Base-by-base conservation (phyloP, 1,140 invertebrate species). In the Marisa cornuarietis region DNA sequence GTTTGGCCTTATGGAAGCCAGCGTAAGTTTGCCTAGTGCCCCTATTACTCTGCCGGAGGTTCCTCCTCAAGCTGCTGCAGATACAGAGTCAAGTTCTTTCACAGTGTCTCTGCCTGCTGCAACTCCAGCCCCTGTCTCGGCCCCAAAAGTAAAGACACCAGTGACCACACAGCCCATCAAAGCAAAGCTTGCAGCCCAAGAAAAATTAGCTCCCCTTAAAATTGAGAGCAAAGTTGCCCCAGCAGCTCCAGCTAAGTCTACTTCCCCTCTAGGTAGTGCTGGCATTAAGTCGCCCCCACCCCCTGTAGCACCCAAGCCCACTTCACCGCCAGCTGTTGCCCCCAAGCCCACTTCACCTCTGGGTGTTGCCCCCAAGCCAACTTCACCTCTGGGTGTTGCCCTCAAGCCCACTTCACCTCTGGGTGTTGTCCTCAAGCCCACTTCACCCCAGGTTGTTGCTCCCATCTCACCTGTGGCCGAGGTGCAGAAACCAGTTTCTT, bases 291-390 rank as follows among this genome's bases (percentile, higher is more conserved):
- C 82, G 9, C 13, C 68, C 20, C 76, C 79, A 7, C 79, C 79
- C 4, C 52, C 76, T 76, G 78, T 74, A 11, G 24, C 73, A 7
- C 58, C 73, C 66, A 75, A 76, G n/a, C 76, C 76, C 11, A n/a
- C 75, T 11, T 76, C 74, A 18, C 42, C 74, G 6, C 52, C 26
- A 9, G 74, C 16, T 24, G 31, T 79, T 18, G 24, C 73, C 68
- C 73, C 73, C 22, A 79, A 75, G 49, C 79, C 82, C 8, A 20
- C 68, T 22, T 79, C 79, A 7, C 79, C 79, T 7, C 52, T 61
- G 5, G 72, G 65, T 76, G 78, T 74, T 18, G 24, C 73, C 8
- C 58, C 65, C 58, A 75, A 76, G n/a, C 76, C 76, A 0, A n/a
- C 75, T 11, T 76, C 74, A 18, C 42, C 74, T 22, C 52, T 61